Evolutionary conservation across 2,888 invertebrate genomes (phyloP).

Genomic region (Hesperia comma): DNA sequence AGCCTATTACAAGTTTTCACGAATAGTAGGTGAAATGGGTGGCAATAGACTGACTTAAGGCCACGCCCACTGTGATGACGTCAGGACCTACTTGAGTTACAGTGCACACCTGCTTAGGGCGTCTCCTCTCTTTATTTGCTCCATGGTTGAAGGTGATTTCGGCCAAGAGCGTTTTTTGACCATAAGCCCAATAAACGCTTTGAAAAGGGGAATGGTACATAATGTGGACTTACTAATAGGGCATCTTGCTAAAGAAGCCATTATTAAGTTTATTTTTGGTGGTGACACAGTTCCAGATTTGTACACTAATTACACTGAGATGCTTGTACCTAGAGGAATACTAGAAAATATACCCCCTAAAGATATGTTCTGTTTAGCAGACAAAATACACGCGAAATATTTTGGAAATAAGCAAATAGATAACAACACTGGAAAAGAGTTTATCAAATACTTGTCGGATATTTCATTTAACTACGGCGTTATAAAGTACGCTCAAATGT

Average conservation of each 20-base stretch:
- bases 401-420: constrained; percentile 3
- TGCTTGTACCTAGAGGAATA: constrained; percentile 1
- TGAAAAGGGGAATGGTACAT: constrained; percentile 52
- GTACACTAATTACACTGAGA: not conserved
- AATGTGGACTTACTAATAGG: constrained; percentile 87
- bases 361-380: not conserved
- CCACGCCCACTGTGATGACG: too few species aligned
- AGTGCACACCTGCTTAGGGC: too few species aligned
- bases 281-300: not conserved
- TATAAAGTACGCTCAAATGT: not conserved
- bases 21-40: too few species aligned
- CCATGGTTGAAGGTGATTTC: constrained; percentile 60
- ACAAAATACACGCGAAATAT: constrained; percentile 1
- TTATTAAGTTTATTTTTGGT: not conserved
- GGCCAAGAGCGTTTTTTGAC: constrained; percentile 55
- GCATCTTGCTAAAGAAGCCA: constrained; percentile 64
- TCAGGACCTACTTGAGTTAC: too few species aligned
- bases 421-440: constrained; percentile 1
- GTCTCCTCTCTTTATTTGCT: too few species aligned
- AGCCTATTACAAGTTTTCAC: too few species aligned
- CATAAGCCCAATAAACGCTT: constrained; percentile 47
- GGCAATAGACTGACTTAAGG: too few species aligned
- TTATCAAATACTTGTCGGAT: constrained; percentile 3
- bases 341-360: constrained; percentile 3
- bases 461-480: not conserved